Percentiles rank a stretch among this genome's conserved stretches.
Evolutionary conservation across 2,888 invertebrate genomes (phyloP).

Genomic region (Trisateles emortualis): DNA sequence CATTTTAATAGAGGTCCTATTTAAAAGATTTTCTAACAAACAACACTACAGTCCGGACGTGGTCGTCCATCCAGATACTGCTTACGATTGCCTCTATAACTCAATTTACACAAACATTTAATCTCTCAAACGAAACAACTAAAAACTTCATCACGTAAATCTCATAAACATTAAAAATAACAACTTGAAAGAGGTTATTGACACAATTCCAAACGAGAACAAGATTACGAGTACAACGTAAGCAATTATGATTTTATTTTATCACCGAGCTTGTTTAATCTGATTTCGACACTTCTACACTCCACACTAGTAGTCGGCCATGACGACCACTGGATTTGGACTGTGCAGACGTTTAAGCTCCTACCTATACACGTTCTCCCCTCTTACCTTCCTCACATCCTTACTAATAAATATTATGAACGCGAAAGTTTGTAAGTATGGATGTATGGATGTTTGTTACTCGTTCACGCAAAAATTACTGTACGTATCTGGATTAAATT

Average conservation of each 20-base stretch:
- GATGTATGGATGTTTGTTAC: too few species aligned
- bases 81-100: background rate
- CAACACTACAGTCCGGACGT: too few species aligned
- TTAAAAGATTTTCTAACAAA: too few species aligned
- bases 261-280: slow-evolving; percentile 24
- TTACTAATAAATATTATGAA: too few species aligned
- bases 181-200: slow-evolving; percentile 42
- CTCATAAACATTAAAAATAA: slow-evolving; percentile 23
- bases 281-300: slow-evolving; percentile 32
- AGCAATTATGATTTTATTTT: slow-evolving; percentile 42
- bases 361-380: too few species aligned
- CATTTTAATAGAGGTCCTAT: too few species aligned
- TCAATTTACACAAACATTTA: slow-evolving; percentile 1
- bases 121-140: slow-evolving; percentile 8
- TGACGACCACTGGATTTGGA: background rate
- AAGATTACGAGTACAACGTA: slow-evolving; percentile 33
- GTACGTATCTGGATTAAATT: too few species aligned
- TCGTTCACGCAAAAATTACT: too few species aligned
- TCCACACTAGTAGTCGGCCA: background rate
- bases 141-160: slow-evolving; percentile 15
- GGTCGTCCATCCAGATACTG: too few species aligned
- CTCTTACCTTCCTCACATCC: too few species aligned
- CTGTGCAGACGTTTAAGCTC: too few species aligned
- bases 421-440: too few species aligned
- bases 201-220: slow-evolving; percentile 33